These are phyloP conservation scores for Trimorus sp. DNA, from an alignment of 2,888 invertebrate species.

Conservation along the genomic window DNA sequence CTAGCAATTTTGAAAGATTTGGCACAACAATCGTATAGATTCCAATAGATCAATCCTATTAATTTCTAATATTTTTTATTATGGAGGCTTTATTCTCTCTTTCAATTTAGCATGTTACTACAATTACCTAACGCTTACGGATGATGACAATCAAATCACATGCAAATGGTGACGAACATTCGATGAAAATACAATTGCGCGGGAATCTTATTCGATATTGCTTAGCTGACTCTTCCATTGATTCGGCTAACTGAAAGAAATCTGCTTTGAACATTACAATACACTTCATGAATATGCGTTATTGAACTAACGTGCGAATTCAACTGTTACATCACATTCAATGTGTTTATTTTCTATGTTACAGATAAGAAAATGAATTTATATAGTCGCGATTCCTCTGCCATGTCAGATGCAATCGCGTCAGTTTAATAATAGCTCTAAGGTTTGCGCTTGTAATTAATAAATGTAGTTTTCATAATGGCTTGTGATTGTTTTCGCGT, in stretches of 20 bases:
- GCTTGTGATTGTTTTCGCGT: too few species aligned
- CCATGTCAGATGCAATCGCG: constrained; percentile 14
- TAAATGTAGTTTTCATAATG: too few species aligned
- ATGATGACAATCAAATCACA: constrained; percentile 17
- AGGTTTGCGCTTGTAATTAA: constrained; percentile 19
- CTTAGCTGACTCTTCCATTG: constrained; percentile 34
- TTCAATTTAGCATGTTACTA: too few species aligned
- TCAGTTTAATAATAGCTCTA: constrained; percentile 16
- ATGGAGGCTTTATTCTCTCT: too few species aligned
- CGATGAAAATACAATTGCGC: constrained; percentile 45
- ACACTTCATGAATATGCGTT: constrained; percentile 60
- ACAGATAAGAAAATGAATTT: constrained; percentile 41
- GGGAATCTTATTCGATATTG: constrained; percentile 41
- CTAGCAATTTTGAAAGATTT: too few species aligned
- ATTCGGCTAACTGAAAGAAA: constrained; percentile 33
- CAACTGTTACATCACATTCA: constrained; percentile 46
- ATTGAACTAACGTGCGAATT: constrained; percentile 59
- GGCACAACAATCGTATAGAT: too few species aligned
- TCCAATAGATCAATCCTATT: too few species aligned
- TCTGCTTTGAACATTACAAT: constrained; percentile 53
- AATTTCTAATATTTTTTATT: too few species aligned
- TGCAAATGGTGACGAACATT: constrained; percentile 33
- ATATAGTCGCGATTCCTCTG: constrained; percentile 2
- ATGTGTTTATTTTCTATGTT: constrained; percentile 48
- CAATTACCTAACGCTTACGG: constrained; percentile 11